phyloP scores from a whole-genome alignment of 2,888 invertebrate genomes.

The Digitonthophagus gazella region DNA sequence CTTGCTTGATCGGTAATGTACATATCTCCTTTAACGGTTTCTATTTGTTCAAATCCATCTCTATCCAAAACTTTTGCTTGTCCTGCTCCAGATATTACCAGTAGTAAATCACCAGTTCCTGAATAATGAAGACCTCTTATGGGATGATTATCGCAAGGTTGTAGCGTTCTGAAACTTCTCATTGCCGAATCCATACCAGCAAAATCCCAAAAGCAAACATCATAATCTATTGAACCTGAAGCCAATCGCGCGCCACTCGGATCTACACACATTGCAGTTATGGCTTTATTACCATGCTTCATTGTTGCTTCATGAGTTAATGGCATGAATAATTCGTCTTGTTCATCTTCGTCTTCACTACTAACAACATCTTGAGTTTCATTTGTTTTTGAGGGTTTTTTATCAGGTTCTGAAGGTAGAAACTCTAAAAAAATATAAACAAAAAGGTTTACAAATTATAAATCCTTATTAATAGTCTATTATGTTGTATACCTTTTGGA shows the following conservation, averaged over 20 bases:
- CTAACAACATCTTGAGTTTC: constrained; percentile 14
- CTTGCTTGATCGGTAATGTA: constrained; percentile 92
- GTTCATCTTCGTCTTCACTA: constrained; percentile 42
- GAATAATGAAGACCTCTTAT: constrained; percentile 90
- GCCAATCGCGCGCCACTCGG: constrained; percentile 84
- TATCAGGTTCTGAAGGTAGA: constrained; percentile 13
- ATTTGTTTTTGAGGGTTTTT: constrained; percentile 17
- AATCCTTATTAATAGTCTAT: no score
- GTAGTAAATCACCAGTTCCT: constrained; percentile 87
- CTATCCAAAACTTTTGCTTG: constrained; percentile 93
- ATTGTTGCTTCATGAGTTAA: constrained; percentile 76
- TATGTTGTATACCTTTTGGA: constrained; percentile 48
- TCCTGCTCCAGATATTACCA: constrained; percentile 89
- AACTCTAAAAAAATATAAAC: constrained; percentile 4
- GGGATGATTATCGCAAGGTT: constrained; percentile 94
- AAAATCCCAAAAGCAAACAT: constrained; percentile 97
- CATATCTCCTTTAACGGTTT: constrained; percentile 78
- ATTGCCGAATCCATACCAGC: constrained; percentile 95
- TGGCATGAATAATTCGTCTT: constrained; percentile 64
- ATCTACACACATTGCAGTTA: constrained; percentile 88
- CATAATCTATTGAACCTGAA: constrained; percentile 90
- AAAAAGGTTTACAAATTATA: not conserved
- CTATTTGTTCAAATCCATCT: constrained; percentile 90
- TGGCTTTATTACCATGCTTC: constrained; percentile 86
- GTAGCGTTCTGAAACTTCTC: constrained; percentile 87